phyloP scores from a whole-genome alignment of 1,140 invertebrate genomes.

The Gyrodactylus bullatarudis region DNA sequence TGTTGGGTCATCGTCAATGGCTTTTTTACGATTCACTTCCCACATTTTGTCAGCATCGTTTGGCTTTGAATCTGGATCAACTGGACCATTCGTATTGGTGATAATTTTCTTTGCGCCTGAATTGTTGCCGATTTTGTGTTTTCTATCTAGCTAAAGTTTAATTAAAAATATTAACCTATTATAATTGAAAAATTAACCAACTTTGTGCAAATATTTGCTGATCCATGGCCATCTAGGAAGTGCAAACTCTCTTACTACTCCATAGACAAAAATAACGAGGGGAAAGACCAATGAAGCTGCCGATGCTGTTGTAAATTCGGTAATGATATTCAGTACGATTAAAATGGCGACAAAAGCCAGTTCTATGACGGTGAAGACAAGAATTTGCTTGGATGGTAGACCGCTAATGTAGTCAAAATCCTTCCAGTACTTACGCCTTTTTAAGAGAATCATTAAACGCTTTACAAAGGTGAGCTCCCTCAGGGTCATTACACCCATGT shows the following conservation, averaged over 20 bases:
- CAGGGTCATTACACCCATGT: neutral
- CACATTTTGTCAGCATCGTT: too few species aligned
- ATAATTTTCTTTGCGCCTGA: too few species aligned
- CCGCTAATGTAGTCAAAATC: neutral
- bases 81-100: too few species aligned
- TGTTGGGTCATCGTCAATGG: too few species aligned
- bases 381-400: neutral
- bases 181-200: neutral
- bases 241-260: neutral
- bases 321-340: neutral
- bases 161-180: too few species aligned
- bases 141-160: too few species aligned
- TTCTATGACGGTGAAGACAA: neutral
- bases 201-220: neutral
- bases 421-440: neutral
- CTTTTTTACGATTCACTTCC: too few species aligned
- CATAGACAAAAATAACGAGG: neutral
- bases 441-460: neutral
- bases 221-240: neutral
- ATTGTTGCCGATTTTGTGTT: too few species aligned
- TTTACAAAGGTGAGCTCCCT: neutral
- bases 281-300: neutral
- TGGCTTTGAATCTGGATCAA: too few species aligned
- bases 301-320: neutral
- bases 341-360: neutral